Evolutionary conservation across 2,888 invertebrate species (phyloP), one percentile per base, ranked within the genome.

Genomic region (Isoperla grammatica): DNA sequence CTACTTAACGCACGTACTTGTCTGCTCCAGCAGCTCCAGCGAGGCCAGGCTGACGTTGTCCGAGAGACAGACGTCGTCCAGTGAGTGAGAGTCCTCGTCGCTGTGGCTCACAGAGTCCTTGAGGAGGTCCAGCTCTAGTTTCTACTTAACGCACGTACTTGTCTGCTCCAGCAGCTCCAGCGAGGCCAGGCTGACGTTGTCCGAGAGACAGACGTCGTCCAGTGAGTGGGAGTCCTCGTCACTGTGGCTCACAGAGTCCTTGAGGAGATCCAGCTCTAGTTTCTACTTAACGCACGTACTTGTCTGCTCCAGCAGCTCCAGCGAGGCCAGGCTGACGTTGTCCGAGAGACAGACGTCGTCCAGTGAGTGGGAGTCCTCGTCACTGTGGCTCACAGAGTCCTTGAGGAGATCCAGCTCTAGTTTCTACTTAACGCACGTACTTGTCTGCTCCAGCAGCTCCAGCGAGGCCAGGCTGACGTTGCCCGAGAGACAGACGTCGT

Each of bases 381-480:
- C 84, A 60, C 72, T 70, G 49, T 69, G 67, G 1, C 72, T 69
- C n/a, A n/a, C n/a, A 5, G 75, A 72, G 64, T 84, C 83, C 64
- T 81, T 83, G 29, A 84, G 66, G 57, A 87, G 73, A 72, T 88
- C 89, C 53, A 90, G 72, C 67, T 90, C 89, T n/a, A n/a, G n/a
- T n/a, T n/a, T n/a, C n/a, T n/a, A n/a, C n/a, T n/a, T n/a, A n/a
- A n/a, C n/a, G n/a, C n/a, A n/a, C 42, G 9, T 15, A 42, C 42
- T 15, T 19, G 50, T 35, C 29, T 22, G 50, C 15, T 50, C 50
- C 15, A 29, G 22, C 13, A 29, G 13, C 12, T 61, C 63, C 12
- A 65, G 62, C 5, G 66, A 66, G 6, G 66, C 65, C 8, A 69
- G 60, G 20, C 69, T 67, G 29, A 68, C 67, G 20, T 67, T 74